A percentile compares a stretch with the other conserved stretches of the same genome.
These are phyloP conservation scores for Xestia sexstrigata DNA, from an alignment of 2,888 invertebrate species.

Conservation along the genomic window DNA sequence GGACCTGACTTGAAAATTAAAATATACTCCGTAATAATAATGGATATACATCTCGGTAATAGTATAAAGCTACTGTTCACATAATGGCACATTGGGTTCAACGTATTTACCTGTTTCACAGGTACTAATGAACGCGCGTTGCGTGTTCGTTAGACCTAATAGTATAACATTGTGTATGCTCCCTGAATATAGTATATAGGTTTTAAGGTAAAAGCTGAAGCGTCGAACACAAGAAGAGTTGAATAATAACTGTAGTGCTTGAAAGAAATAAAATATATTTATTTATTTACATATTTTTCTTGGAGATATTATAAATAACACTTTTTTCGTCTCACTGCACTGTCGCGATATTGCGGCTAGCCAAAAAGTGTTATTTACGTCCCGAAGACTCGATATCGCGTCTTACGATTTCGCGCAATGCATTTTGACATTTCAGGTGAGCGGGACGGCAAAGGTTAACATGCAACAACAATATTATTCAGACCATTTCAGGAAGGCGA, in stretches of 20 bases:
- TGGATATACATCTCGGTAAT: slow-evolving; percentile 7
- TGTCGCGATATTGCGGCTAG: no score
- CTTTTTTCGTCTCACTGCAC: no score
- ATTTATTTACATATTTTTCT: no score
- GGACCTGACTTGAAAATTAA: not conserved
- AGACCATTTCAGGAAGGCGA: not conserved
- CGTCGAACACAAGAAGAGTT: not conserved
- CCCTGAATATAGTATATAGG: not conserved
- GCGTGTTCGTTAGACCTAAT: slow-evolving; percentile 57
- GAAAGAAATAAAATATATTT: not conserved
- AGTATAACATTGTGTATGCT: slow-evolving; percentile 53
- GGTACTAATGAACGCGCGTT: slow-evolving; percentile 52
- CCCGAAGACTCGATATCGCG: no score
- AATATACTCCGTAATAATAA: slow-evolving; percentile 16
- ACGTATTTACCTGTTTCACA: slow-evolving; percentile 39
- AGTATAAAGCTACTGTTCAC: slow-evolving; percentile 25
- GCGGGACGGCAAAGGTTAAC: not conserved
- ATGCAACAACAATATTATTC: not conserved
- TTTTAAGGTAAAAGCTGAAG: slow-evolving; percentile 7
- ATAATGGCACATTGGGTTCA: slow-evolving; percentile 30
- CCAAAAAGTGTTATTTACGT: no score
- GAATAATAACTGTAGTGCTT: not conserved
- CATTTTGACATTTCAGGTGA: no score
- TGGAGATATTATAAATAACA: not conserved
- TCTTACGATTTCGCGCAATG: no score